Evolutionary conservation across 2,888 invertebrate genomes (phyloP).

Genomic region (Timandra comae): DNA sequence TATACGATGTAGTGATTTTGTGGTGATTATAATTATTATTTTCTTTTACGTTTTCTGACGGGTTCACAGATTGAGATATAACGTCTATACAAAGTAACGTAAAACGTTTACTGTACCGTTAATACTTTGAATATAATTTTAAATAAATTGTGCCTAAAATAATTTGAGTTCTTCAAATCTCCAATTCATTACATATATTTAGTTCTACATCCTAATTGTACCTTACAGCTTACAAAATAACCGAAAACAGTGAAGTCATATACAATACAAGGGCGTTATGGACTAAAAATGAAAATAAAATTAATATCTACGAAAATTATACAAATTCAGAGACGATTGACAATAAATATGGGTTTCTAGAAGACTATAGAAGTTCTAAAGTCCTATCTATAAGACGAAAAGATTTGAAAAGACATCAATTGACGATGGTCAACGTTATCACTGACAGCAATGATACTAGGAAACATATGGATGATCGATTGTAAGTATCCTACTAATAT

Average conservation of each 20-base stretch:
- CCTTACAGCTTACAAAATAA: slow-evolving; percentile 55
- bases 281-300: slow-evolving; percentile 16
- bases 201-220: no score
- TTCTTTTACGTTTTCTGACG: no score
- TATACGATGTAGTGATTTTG: no score
- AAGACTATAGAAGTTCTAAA: slow-evolving; percentile 42
- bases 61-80: no score
- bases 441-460: slow-evolving; percentile 59
- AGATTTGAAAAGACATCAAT: slow-evolving; percentile 38
- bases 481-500: slow-evolving; percentile 40
- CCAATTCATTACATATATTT: no score
- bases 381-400: slow-evolving; percentile 41
- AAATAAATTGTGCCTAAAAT: no score
- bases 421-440: slow-evolving; percentile 57
- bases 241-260: slow-evolving; percentile 39
- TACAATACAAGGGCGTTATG: slow-evolving; percentile 41
- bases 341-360: slow-evolving; percentile 34
- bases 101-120: no score
- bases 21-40: no score
- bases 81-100: no score
- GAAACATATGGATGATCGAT: slow-evolving; percentile 53
- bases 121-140: no score
- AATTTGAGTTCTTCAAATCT: no score
- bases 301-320: slow-evolving; percentile 1
- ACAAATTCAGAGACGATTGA: background rate